Evolutionary conservation across 1,140 invertebrate species (phyloP).

Genomic region (Achroia grisella): DNA sequence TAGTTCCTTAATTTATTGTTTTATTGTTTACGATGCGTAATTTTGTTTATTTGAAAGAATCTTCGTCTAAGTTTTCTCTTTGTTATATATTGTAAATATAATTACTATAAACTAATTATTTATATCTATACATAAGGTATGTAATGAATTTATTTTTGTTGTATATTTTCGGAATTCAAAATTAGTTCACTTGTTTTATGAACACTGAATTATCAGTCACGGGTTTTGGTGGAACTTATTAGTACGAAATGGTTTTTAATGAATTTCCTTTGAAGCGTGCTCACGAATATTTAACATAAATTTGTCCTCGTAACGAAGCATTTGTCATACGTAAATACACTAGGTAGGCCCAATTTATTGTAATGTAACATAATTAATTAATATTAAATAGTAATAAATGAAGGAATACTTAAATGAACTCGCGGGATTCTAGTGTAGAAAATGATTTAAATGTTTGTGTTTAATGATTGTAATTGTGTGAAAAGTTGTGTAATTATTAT

Average conservation of each 20-base stretch:
- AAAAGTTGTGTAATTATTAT: slow-evolving; percentile 60
- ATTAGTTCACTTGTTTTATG: slow-evolving; percentile 47
- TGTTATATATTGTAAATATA: slow-evolving; percentile 63
- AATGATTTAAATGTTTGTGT: slow-evolving; percentile 67
- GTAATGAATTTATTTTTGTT: slow-evolving; percentile 11
- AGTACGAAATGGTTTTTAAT: slow-evolving; percentile 28
- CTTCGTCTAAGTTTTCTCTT: slow-evolving; percentile 48
- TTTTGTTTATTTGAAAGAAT: slow-evolving; percentile 43
- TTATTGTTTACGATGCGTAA: slow-evolving; percentile 8
- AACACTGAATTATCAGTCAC: slow-evolving; percentile 23
- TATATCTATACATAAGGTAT: slow-evolving; percentile 24
- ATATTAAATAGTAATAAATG: slow-evolving; percentile 56
- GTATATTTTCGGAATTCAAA: slow-evolving; percentile 18
- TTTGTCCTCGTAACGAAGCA: slow-evolving; percentile 54
- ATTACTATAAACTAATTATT: slow-evolving; percentile 13
- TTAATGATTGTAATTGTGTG: slow-evolving; percentile 67
- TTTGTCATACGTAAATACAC: slow-evolving; percentile 62
- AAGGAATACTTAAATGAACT: slow-evolving; percentile 63
- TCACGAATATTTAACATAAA: slow-evolving; percentile 62
- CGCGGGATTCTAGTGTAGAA: slow-evolving; percentile 58
- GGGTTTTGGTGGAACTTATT: neutral
- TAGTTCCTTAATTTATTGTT: slow-evolving; percentile 27
- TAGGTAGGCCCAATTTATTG: slow-evolving; percentile 68
- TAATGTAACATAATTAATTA: slow-evolving; percentile 67
- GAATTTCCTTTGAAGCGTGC: slow-evolving; percentile 41